Evolutionary conservation across 2,888 invertebrate species (phyloP).

Genomic region (Cephus pygmeus): DNA sequence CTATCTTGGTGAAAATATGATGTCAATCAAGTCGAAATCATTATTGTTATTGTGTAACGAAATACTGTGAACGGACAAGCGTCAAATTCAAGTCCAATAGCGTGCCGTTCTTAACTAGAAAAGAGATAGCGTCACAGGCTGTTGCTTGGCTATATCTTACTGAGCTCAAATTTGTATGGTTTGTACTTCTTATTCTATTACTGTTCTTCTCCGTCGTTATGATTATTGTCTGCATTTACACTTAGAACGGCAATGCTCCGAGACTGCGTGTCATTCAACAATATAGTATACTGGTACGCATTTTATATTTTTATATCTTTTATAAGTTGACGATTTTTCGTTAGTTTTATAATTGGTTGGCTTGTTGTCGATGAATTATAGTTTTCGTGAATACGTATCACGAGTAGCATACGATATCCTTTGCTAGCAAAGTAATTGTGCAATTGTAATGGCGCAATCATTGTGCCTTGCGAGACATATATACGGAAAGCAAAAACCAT

Average conservation of each 20-base stretch:
- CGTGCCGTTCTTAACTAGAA: conserved; percentile 23
- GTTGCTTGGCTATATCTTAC: background rate
- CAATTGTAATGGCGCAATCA: conserved; percentile 3
- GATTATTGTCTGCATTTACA: background rate
- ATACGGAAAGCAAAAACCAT: background rate
- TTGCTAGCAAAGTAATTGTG: conserved; percentile 6
- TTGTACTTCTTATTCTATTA: background rate
- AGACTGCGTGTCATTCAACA: background rate
- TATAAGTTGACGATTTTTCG: background rate
- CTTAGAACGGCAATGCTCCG: background rate
- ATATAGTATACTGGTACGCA: background rate
- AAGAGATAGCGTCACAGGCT: conserved; percentile 10
- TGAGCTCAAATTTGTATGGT: background rate
- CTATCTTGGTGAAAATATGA: conserved; percentile 10
- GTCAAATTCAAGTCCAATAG: conserved; percentile 33
- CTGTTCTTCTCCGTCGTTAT: background rate
- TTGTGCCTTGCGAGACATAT: conserved; percentile 12
- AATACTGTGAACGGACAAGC: conserved; percentile 13
- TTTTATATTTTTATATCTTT: background rate
- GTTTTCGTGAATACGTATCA: background rate
- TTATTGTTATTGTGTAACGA: conserved; percentile 22
- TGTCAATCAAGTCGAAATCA: conserved; percentile 25
- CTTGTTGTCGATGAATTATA: background rate
- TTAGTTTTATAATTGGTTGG: background rate
- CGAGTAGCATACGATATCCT: background rate